Evolutionary conservation across 2,888 invertebrate species (phyloP), one percentile per base, ranked within the genome.

Genomic region (Microplitis manilae): DNA sequence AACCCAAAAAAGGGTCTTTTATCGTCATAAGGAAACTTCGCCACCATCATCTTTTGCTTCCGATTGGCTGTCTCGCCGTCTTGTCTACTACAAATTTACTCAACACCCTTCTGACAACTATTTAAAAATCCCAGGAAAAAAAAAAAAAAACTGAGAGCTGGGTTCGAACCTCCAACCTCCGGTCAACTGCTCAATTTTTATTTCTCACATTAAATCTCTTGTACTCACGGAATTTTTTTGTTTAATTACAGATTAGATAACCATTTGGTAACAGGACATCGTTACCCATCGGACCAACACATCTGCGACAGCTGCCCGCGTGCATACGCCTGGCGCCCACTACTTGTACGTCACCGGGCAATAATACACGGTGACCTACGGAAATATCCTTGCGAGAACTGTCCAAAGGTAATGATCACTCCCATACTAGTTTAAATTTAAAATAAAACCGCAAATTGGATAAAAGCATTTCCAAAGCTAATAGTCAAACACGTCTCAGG

Each of bases 331-430:
- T 95, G 95, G 92, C 93, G 96, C 68, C 94, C 95, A 0, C 92
- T 96, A 80, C 91, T 97, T 74, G 93, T 96, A 79, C 93, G 96
- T 71, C 98, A 98, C 90, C 94, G 96, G 76, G 95, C 96, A 1
- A 91, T 95, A 69, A 93, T 93, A 62, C 96, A 96, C 90, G 95
- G 96, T 39, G 95, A 95, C 88, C 93, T 94, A 79, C 93, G 96
- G 84, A 95, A 96, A 88, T 98, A 97, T 90, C 95, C 96, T 81
- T 98, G 98, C 91, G 98, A 98, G 90, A 97, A 97, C 89, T 97
- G 96, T 88, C 93, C 95, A 82, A 96, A 95, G 94, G 95, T 95
- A 91, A 91, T 92, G 87, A 82, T 70, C n/a, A 60, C 7, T 30
- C 73, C 40, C 17, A 62, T 5, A 5, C 68, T 65, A 41, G n/a